Conservation (phyloP, 2,113 vertebrate genomes). For the Martes martes region DNA sequence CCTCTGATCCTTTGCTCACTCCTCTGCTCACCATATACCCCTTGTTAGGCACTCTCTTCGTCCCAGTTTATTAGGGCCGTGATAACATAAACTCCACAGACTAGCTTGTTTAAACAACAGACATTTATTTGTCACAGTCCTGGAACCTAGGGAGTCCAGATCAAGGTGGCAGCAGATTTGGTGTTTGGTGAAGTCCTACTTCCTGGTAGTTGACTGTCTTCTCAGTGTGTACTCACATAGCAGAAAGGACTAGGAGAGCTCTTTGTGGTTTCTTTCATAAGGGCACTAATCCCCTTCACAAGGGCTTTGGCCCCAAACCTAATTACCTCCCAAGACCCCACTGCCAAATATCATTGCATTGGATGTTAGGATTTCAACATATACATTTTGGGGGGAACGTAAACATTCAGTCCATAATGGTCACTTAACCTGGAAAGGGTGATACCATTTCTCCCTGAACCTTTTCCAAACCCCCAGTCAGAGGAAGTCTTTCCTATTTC, state of each 20-base stretch:
- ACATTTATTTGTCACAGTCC: background rate
- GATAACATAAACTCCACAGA: background rate
- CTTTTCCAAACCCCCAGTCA: background rate
- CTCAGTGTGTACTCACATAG: background rate
- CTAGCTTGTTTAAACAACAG: background rate
- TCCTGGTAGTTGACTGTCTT: background rate
- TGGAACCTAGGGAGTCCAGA: background rate
- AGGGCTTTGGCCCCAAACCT: background rate
- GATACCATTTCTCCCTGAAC: background rate
- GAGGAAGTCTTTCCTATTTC: background rate
- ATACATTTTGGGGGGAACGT: background rate
- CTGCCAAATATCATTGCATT: background rate
- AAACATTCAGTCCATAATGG: background rate
- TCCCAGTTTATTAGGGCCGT: background rate
- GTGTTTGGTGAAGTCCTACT: background rate
- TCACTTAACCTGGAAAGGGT: background rate
- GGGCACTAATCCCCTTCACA: background rate
- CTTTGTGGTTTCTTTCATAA: background rate
- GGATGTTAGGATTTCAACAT: background rate
- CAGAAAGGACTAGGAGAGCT: background rate
- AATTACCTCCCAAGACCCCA: background rate
- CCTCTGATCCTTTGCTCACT: background rate
- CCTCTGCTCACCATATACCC: background rate
- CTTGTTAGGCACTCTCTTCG: background rate
- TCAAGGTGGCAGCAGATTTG: background rate